A percentile compares a stretch with the other conserved stretches of the same genome.
Conservation (phyloP, 2,797 vertebrate genomes). For the Sebastiscus albofasciatus region DNA sequence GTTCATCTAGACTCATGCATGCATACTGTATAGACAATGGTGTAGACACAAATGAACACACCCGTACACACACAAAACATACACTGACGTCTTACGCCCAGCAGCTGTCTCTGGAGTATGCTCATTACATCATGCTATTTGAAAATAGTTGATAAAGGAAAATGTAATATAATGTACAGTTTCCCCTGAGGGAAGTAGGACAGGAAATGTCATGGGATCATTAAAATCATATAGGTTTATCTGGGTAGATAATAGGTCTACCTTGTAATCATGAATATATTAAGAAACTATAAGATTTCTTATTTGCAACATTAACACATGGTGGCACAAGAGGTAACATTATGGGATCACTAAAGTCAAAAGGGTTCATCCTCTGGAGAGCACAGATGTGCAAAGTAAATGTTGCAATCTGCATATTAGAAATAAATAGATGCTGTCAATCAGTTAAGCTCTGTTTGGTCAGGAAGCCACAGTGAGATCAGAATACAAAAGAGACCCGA, state of each 20-base stretch:
- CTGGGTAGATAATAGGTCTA: not conserved
- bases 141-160: not conserved
- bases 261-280: not conserved
- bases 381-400: not conserved
- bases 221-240: conserved; percentile 1
- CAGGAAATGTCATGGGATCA: not conserved
- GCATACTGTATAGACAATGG: not conserved
- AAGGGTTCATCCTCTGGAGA: not conserved
- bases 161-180: not conserved
- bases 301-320: not conserved
- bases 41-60: not conserved
- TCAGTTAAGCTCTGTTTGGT: not conserved
- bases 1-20: not conserved
- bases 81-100: conserved; percentile 3
- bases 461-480: not conserved
- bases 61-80: not conserved
- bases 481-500: not conserved
- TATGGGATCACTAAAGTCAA: not conserved
- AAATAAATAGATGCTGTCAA: not conserved
- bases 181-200: not conserved
- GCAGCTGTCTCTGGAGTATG: conserved; percentile 4
- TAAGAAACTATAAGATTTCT: not conserved
- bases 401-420: not conserved
- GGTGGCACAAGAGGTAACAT: not conserved
- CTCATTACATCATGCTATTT: not conserved